Evolutionary conservation across 2,797 vertebrate species (phyloP), one percentile per base, ranked within the genome.

Genomic region (Staurois parvus): DNA sequence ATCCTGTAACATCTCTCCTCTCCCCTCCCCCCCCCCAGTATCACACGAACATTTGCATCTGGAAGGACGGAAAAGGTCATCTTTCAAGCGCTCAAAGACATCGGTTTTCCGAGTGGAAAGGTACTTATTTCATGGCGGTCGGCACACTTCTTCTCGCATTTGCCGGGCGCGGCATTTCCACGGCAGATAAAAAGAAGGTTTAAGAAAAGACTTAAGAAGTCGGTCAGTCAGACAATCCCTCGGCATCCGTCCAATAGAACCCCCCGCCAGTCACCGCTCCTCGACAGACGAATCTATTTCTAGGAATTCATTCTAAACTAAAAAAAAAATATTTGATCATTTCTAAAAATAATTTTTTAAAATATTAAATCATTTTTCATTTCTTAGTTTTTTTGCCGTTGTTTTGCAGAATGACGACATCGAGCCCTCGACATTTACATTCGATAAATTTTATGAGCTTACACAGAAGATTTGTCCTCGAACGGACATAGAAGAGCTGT

Each of bases 31-130:
- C 19, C 37, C 75, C 59, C 26, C 87, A 99, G 98, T 90, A 98
- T 99, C 89, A 99, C 98, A 68, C 95, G 98, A 91, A 99, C 98
- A 2, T 99, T 99, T 92, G 98, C 98, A 21, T 99, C 98, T 4
- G 98, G 98, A 84, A 99, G 99, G 95, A 99, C 98, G 2, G 98
- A 99, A 94, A 99, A 99, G 90, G 98, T 98, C 84, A 99, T 99
- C 91, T 99, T 99, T 90, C 98, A 99, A 94, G 98, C 97, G 5
- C 93, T 99, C 85, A 99, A 99, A 93, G 98, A 99, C 89, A 94
- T 99, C 68, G 98, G 98, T 87, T 96, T 99, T 89, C 98, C 98
- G 34, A 99, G 98, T 86, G 98, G 98, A 95, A 99, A 99, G 97
- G 98, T 99, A 94, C 92, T 89, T 77, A 69, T 42, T 86, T 4